Percentiles rank a stretch among this genome's conserved stretches.
These are phyloP conservation scores for Salarias fasciatus DNA, from an alignment of 2,797 vertebrate genomes.

Conservation along the genomic window DNA sequence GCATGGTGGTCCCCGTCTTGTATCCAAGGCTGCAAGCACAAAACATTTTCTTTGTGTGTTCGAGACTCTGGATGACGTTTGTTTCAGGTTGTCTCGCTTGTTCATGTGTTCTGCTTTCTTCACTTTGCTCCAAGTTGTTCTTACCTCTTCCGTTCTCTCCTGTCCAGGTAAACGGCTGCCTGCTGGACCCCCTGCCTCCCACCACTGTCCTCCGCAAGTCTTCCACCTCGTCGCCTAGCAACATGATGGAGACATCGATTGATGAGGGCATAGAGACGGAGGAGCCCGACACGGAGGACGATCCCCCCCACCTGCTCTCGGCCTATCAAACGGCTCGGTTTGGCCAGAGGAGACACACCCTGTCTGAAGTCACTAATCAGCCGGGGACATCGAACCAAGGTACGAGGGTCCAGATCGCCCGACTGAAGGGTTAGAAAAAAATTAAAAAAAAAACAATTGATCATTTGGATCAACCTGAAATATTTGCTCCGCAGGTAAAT, in stretches of 20 bases:
- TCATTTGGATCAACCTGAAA: conserved; percentile 1
- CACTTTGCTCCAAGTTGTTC: not conserved
- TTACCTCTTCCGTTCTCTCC: conserved; percentile 5
- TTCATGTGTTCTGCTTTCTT: not conserved
- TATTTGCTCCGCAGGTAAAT: conserved; percentile 82
- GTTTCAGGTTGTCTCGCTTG: not conserved
- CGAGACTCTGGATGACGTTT: conserved; percentile 2
- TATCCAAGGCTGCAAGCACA: no score
- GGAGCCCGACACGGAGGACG: conserved; percentile 89
- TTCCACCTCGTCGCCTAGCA: conserved; percentile 94
- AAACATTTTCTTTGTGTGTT: not conserved
- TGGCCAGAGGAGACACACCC: conserved; percentile 93
- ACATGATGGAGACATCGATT: conserved; percentile 98
- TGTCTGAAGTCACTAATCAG: conserved; percentile 96
- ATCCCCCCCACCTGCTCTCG: conserved; percentile 88
- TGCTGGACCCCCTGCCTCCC: conserved; percentile 92
- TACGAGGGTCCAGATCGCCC: conserved; percentile 44
- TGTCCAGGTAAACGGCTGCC: conserved; percentile 92
- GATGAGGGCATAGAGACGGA: conserved; percentile 96
- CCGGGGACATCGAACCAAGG: conserved; percentile 86
- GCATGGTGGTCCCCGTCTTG: not conserved
- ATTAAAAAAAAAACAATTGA: not conserved
- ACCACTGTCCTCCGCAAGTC: conserved; percentile 88
- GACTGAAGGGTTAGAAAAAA: not conserved
- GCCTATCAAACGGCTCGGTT: conserved; percentile 91